phyloP scores from a whole-genome alignment of 2,797 vertebrate genomes.

The Trichosurus vulpecula region DNA sequence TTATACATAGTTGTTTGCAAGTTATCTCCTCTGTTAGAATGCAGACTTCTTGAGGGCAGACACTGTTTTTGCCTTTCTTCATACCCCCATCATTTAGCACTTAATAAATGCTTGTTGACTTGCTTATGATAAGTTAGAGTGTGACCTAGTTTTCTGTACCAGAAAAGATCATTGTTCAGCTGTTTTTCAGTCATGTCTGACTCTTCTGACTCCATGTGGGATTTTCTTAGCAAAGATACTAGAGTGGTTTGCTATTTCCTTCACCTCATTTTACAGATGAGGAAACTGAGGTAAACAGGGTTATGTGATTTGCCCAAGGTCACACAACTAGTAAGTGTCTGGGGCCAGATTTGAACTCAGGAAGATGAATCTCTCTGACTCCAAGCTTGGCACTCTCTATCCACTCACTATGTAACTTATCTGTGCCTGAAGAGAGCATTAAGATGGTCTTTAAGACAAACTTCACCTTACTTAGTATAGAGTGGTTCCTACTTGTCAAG shows the following conservation, averaged over 20 bases:
- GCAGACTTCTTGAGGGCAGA: background rate
- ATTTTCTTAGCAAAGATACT: background rate
- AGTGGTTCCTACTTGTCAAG: background rate
- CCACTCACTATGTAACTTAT: background rate
- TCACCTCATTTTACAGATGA: background rate
- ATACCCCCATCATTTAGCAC: background rate
- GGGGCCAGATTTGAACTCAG: background rate
- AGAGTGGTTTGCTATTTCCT: background rate
- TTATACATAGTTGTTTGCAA: background rate
- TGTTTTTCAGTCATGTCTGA: background rate
- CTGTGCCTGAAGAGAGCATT: background rate
- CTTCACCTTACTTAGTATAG: constrained; percentile 11
- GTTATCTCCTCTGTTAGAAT: background rate
- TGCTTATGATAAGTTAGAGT: background rate
- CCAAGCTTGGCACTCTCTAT: background rate
- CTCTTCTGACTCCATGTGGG: background rate
- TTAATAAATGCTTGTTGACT: background rate
- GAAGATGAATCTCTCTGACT: background rate
- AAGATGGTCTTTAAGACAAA: background rate
- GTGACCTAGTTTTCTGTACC: background rate
- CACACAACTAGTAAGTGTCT: background rate
- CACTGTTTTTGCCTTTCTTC: background rate
- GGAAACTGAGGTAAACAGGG: background rate
- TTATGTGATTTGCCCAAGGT: background rate
- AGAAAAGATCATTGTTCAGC: background rate